Base-by-base conservation (phyloP, 2,113 vertebrate species). In the Elanus axillaris region DNA sequence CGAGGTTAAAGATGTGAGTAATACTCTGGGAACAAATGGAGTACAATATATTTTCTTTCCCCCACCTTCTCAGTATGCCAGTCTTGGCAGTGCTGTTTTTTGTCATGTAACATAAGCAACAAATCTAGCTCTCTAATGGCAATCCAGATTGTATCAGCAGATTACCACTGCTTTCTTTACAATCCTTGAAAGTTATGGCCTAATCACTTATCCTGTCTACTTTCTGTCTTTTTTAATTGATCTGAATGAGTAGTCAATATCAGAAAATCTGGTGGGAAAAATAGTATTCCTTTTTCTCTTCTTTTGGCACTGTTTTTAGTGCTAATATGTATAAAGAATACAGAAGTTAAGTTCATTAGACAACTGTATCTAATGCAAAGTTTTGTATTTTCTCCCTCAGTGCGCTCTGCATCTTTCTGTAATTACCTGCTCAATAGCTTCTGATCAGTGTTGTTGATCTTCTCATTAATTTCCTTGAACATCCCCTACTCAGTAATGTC, bases 101-200 rank as follows among this genome's bases (percentile, higher is more conserved):
- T 91, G 76, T 83, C 55, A 7, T 20, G n/a, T 62, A 91, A 86
- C 25, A 8, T 45, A 74, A 74, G 32, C 75, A 95, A 31, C 64
- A 96, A 91, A 89, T 96, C 67, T 76, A 59, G 42, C 59, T 77
- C 77, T 80, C n/a, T 53, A 34, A 32, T 17, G 67, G 60, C 85
- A 90, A 86, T 67, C 56, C 86, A 80, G 78, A 59, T 79, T 93
- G 36, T 86, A 82, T 91, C 87, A 53, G 31, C 93, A 94, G 93
- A 90, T 96, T 92, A 90, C 38, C 7, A 38, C 53, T 86, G 45
- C 52, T 73, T 42, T 75, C 45, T 75, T 71, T 31, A n/a, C 78
- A 80, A 6, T 73, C 72, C 92, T 83, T 88, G 74, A 76, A 84
- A 90, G n/a, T 58, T 90, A 9, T 38, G 18, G 82, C 25, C 88